Conservation (phyloP, 2,797 vertebrate species). For the Sebastes trivittatus region DNA sequence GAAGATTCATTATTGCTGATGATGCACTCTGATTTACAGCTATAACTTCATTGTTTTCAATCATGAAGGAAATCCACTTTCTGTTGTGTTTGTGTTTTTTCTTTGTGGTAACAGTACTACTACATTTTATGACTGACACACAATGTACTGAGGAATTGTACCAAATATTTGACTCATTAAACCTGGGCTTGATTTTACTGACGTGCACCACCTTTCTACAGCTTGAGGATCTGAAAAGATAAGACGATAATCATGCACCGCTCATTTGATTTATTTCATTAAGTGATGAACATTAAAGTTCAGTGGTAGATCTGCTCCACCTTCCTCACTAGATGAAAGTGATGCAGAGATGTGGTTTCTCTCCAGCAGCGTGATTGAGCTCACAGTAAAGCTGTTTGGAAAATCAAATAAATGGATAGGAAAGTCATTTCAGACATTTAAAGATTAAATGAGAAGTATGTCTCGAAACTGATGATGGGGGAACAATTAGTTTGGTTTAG, state of each 20-base stretch:
- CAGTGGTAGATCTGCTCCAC: neutral
- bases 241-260: neutral
- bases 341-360: neutral
- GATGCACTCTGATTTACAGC: neutral
- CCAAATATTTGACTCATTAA: conserved; percentile 36
- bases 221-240: neutral
- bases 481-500: neutral
- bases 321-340: neutral
- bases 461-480: neutral
- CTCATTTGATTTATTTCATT: neutral
- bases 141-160: conserved; percentile 25
- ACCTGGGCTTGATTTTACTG: conserved; percentile 28
- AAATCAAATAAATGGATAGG: neutral
- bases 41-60: neutral
- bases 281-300: neutral
- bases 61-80: conserved; percentile 24
- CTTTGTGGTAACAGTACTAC: neutral
- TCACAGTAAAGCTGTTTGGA: neutral
- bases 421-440: neutral
- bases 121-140: neutral
- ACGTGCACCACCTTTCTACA: neutral
- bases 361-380: neutral
- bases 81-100: neutral
- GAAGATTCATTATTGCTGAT: neutral
- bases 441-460: neutral